Evolutionary conservation across 2,113 vertebrate genomes (phyloP).

Genomic region (Ptilonorhynchus violaceus): DNA sequence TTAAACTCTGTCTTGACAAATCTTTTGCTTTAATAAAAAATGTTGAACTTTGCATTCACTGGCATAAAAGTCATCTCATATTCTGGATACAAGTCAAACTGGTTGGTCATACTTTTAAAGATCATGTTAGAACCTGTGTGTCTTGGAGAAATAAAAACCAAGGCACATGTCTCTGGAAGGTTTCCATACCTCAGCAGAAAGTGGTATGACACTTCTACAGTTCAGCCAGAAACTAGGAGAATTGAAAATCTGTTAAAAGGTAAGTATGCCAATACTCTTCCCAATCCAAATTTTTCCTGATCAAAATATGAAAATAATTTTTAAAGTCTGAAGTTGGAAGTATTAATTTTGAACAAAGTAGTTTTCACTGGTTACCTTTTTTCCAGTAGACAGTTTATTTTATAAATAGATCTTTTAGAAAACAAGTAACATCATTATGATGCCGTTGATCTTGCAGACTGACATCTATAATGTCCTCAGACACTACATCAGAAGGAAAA

Average conservation of each 20-base stretch:
- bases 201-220: background rate
- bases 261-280: background rate
- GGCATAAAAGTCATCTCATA: accelerated
- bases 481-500: background rate
- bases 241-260: background rate
- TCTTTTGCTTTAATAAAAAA: background rate
- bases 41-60: background rate
- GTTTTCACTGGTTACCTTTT: background rate
- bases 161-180: background rate
- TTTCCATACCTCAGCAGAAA: background rate
- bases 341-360: background rate
- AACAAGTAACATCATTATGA: background rate
- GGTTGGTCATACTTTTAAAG: background rate
- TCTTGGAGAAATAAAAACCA: background rate
- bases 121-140: accelerated
- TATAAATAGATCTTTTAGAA: background rate
- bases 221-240: background rate
- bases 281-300: background rate
- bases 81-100: background rate
- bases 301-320: background rate
- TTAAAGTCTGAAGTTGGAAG: background rate
- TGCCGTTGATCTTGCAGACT: background rate
- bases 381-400: background rate
- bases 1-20: background rate
- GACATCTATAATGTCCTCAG: background rate